Conservation (phyloP, 2,797 vertebrate genomes). For the Darevskia mixta region DNA sequence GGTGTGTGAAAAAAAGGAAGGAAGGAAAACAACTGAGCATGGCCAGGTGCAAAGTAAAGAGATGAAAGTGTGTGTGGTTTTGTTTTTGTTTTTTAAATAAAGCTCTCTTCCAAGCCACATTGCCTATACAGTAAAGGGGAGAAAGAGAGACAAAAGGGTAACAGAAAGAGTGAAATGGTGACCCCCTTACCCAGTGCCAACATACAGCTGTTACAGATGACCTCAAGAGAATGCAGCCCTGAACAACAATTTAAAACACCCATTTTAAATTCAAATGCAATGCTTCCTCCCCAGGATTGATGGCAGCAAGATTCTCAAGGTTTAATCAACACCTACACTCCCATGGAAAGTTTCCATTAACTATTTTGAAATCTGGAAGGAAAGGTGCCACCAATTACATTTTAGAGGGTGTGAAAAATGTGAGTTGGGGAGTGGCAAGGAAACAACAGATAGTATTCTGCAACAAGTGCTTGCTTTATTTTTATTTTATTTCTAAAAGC, state of each 20-base stretch:
- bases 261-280: neutral
- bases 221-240: neutral
- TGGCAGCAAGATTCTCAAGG: neutral
- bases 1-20: too few species aligned
- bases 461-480: neutral
- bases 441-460: neutral
- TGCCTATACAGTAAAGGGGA: neutral
- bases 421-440: neutral
- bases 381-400: neutral
- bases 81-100: too few species aligned
- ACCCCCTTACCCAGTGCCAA: neutral
- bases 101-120: too few species aligned
- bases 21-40: neutral
- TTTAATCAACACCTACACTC: neutral
- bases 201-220: neutral
- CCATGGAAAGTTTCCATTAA: neutral
- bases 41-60: too few species aligned
- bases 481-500: constrained; percentile 9
- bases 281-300: neutral
- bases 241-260: too few species aligned
- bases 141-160: neutral
- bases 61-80: too few species aligned
- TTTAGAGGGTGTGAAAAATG: neutral
- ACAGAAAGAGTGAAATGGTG: neutral
- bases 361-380: neutral